These are phyloP conservation scores for Listronotus bonariensis DNA, from an alignment of 1,140 invertebrate species.

Conservation along the genomic window DNA sequence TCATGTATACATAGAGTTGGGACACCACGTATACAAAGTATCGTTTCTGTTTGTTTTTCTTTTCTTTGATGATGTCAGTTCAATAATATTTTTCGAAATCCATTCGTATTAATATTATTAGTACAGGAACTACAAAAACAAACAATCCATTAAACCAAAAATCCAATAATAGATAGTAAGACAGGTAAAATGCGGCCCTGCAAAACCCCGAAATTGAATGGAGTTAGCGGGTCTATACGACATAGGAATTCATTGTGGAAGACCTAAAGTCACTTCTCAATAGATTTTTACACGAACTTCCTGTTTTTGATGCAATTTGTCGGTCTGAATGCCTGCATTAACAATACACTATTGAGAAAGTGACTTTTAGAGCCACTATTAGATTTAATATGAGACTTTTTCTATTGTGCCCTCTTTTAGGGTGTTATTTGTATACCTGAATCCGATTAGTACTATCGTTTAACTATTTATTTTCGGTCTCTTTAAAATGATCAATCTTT, in stretches of 20 bases:
- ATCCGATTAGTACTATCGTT: slow-evolving; percentile 49
- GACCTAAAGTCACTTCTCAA: slow-evolving; percentile 50
- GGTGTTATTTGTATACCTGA: slow-evolving; percentile 45
- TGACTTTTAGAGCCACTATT: slow-evolving; percentile 54
- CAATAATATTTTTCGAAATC: too few species aligned
- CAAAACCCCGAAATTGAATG: slow-evolving; percentile 42
- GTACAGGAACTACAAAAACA: too few species aligned
- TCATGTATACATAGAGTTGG: too few species aligned
- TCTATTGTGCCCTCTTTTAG: slow-evolving; percentile 44
- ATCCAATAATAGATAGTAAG: not conserved
- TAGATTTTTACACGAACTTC: slow-evolving; percentile 54
- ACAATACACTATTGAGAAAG: slow-evolving; percentile 52
- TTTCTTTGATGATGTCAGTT: too few species aligned
- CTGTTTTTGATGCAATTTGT: slow-evolving; percentile 57
- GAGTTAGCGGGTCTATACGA: slow-evolving; percentile 45
- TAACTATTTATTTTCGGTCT: slow-evolving; percentile 43
- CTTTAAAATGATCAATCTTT: slow-evolving; percentile 42
- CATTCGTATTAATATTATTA: too few species aligned
- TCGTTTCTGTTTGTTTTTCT: too few species aligned
- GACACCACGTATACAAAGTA: too few species aligned
- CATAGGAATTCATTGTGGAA: slow-evolving; percentile 50
- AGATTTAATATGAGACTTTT: slow-evolving; percentile 51
- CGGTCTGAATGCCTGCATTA: slow-evolving; percentile 51
- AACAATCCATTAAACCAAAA: too few species aligned
- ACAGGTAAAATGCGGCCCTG: slow-evolving; percentile 38